Evolutionary conservation across 2,888 invertebrate species (phyloP), one percentile per base, ranked within the genome.

Genomic region (Calameuta pallipes): DNA sequence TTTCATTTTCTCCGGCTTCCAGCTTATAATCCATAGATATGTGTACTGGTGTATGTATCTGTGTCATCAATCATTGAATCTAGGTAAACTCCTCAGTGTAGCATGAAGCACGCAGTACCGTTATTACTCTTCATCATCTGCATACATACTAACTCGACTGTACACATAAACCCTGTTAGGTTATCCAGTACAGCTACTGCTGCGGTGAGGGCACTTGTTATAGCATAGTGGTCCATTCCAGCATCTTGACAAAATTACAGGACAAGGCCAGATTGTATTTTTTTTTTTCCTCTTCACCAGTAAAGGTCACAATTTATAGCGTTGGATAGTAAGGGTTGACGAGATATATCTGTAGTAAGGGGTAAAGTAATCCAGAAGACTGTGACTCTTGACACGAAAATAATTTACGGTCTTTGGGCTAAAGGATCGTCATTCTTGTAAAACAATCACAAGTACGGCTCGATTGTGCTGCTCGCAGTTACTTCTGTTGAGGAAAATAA

Each of bases 61-160:
- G 56, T 56, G 23, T 23, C 56, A 56, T 56, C 56, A 56, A 56
- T 56, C 56, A 56, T 56, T 23, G 9, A 56, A 23, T 15, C 68
- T 30, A 41, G 69, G 15, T 56, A 35, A 75, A 35, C 69, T 75
- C 37, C 56, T 35, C 69, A 74, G 75, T 15, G 75, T 34, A 73
- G 74, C 56, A 75, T 33, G 41, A 11, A 68, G 41, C 68, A 73
- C 35, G 23, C 37, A 35, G 69, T 31, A 56, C 56, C 68, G 69
- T 76, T 82, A 79, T 81, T 80, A 79, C 78, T 82, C 80, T 79
- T 83, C 82, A 77, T 83, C 82, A 73, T 80, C 77, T 68, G 69
- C 33, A 68, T 56, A 68, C 41, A 77, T 68, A 73, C 77, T 77
- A 76, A 75, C 71, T 41, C n/a, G 77, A 78, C 74, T 78, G 70